A percentile compares a stretch with the other conserved stretches of the same genome.
These are phyloP conservation scores for Pteronotus mesoamericanus DNA, from an alignment of 2,797 vertebrate species.

Conservation along the genomic window DNA sequence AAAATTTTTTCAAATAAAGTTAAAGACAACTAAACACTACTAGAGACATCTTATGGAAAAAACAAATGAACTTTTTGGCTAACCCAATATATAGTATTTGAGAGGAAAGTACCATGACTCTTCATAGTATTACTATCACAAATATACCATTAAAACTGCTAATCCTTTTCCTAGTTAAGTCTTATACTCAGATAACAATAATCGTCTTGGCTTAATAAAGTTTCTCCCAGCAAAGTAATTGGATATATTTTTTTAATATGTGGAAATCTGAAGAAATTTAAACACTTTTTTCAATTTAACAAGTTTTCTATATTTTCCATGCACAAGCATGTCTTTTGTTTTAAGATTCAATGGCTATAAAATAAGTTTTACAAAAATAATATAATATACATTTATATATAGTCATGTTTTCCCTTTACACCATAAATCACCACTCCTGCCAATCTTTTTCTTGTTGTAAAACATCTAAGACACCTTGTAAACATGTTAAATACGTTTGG, in stretches of 20 bases:
- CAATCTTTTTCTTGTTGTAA: not conserved
- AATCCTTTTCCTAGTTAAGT: not conserved
- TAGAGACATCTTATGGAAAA: not conserved
- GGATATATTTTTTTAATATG: not conserved
- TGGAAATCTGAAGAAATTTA: not conserved
- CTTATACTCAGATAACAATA: not conserved
- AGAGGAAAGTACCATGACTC: not conserved
- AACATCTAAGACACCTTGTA: not conserved
- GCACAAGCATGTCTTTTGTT: not conserved
- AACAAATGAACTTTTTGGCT: not conserved
- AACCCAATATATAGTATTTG: not conserved
- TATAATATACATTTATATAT: not conserved
- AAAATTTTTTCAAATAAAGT: not conserved
- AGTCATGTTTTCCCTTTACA: not conserved
- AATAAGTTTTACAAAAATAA: not conserved
- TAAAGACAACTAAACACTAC: not conserved
- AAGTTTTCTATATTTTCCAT: not conserved
- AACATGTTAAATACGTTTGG: not conserved
- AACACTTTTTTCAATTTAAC: not conserved
- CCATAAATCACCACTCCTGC: not conserved
- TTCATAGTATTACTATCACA: not conserved
- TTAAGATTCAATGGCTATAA: not conserved
- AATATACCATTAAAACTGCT: not conserved
- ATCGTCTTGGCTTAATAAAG: not conserved
- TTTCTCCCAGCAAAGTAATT: not conserved